A percentile compares a stretch with the other conserved stretches of the same genome.
Evolutionary conservation across 2,113 vertebrate genomes (phyloP).

Genomic region (Calyptommatus sinebrachiatus): DNA sequence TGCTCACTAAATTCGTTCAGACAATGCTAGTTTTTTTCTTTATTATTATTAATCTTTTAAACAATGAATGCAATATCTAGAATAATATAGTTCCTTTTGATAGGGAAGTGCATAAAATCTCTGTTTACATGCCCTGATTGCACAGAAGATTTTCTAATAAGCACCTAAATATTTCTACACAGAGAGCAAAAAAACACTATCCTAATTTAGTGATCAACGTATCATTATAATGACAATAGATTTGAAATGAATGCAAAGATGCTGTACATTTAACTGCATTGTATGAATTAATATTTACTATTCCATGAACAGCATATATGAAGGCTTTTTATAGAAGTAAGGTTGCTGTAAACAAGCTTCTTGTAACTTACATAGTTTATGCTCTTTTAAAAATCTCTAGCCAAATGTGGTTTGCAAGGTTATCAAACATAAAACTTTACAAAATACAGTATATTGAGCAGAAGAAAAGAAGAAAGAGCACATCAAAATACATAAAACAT

Average conservation of each 20-base stretch:
- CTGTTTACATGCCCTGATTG: conserved; percentile 53
- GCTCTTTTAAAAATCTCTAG: not conserved
- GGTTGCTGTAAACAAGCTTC: not conserved
- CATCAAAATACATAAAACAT: no score
- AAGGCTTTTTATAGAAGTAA: conserved; percentile 25
- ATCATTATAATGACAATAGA: conserved; percentile 45
- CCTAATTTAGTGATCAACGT: conserved; percentile 50
- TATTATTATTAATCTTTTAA: conserved; percentile 12
- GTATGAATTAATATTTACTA: conserved; percentile 54
- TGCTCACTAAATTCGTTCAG: conserved; percentile 44
- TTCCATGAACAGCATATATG: conserved; percentile 39
- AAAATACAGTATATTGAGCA: not conserved
- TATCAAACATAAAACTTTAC: not conserved
- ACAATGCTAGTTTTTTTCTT: conserved; percentile 9
- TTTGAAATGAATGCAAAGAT: conserved; percentile 47
- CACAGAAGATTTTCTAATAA: conserved; percentile 53
- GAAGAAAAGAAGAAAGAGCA: no score
- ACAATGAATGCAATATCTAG: not conserved
- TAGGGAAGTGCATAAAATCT: conserved; percentile 42
- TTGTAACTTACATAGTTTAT: not conserved
- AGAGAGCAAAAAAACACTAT: conserved; percentile 51
- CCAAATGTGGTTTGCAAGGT: not conserved
- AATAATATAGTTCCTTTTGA: conserved; percentile 18
- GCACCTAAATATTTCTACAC: conserved; percentile 51
- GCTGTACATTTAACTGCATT: conserved; percentile 46